phyloP scores from a whole-genome alignment of 2,888 invertebrate genomes.

The Himalopsyche tibetana region DNA sequence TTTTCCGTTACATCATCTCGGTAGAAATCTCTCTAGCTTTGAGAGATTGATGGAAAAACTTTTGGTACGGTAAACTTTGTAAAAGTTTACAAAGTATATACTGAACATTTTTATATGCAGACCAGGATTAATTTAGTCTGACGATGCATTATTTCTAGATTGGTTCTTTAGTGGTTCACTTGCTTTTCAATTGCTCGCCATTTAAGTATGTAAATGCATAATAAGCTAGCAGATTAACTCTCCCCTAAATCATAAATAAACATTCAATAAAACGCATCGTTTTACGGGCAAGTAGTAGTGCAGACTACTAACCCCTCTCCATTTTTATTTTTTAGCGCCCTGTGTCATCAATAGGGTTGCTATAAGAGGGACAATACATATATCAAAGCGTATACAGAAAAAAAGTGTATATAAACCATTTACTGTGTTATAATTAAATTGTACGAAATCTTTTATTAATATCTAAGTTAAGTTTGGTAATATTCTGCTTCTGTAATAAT shows the following conservation, averaged over 20 bases:
- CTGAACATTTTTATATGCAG: neutral
- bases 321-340: too few relatives aligned
- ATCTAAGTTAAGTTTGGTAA: too few relatives aligned
- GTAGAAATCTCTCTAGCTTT: neutral
- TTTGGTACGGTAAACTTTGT: neutral
- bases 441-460: too few relatives aligned
- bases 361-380: too few relatives aligned
- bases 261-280: constrained; percentile 29
- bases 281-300: neutral
- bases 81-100: neutral
- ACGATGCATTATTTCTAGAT: neutral
- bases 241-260: constrained; percentile 10
- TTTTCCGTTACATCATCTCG: too few relatives aligned
- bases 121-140: neutral
- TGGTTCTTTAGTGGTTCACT: too few relatives aligned
- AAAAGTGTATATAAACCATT: too few relatives aligned
- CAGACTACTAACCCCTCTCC: too few relatives aligned
- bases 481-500: too few relatives aligned
- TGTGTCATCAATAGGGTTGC: too few relatives aligned
- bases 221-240: constrained; percentile 1
- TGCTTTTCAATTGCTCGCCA: neutral
- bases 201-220: neutral
- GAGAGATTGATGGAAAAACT: constrained; percentile 25
- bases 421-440: too few relatives aligned
- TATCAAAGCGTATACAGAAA: too few relatives aligned